Evolutionary conservation across 2,113 vertebrate species (phyloP).

Genomic region (Sylvilagus bachmani): DNA sequence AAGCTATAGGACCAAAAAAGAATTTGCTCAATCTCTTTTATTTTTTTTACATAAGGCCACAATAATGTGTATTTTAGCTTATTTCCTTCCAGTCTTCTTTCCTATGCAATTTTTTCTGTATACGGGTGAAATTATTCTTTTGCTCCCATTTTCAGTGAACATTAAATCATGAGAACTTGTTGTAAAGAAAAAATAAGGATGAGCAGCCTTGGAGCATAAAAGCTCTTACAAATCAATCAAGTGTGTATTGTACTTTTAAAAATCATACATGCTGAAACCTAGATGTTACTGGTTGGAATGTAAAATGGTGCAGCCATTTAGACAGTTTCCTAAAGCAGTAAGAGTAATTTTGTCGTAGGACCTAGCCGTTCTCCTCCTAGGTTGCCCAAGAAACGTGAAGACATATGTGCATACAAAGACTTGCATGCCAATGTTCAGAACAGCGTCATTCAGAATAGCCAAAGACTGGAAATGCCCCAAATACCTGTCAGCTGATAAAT

Average conservation of each 20-base stretch:
- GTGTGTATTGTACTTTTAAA: neutral
- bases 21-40: conserved; percentile 10
- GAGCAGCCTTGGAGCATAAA: conserved; percentile 30
- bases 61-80: conserved; percentile 48
- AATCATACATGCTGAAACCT: neutral
- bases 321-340: neutral
- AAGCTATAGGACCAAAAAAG: neutral
- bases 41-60: neutral
- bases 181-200: neutral
- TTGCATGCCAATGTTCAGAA: neutral
- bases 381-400: neutral
- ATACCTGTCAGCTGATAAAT: neutral
- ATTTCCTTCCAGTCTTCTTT: neutral
- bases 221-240: neutral
- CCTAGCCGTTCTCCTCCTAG: neutral
- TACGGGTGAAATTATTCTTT: neutral
- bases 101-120: conserved; percentile 24
- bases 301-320: neutral
- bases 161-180: neutral
- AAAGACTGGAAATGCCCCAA: neutral
- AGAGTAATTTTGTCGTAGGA: conserved; percentile 20
- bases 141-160: neutral
- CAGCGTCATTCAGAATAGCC: neutral
- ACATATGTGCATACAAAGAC: neutral
- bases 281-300: neutral